Percentiles rank a stretch among this genome's conserved stretches.
Evolutionary conservation across 1,140 invertebrate species (phyloP).

Genomic region (Musca vetustissima): DNA sequence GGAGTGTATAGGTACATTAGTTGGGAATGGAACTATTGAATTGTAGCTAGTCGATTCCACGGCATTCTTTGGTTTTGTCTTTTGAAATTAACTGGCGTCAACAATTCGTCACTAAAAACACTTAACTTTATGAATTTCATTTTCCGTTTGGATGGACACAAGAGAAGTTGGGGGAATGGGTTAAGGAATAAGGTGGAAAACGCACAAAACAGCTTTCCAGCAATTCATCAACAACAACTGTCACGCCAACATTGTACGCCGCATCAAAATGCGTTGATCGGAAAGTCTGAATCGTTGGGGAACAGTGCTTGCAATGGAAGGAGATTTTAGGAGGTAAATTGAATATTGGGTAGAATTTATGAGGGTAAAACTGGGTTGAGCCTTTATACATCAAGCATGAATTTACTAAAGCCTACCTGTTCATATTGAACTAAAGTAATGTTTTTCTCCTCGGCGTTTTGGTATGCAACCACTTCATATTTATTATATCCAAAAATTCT

Average conservation of each 20-base stretch:
- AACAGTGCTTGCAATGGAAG: too few relatives aligned
- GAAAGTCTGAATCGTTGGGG: not conserved
- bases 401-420: too few relatives aligned
- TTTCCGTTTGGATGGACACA: not conserved
- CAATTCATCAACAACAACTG: conserved; percentile 15
- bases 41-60: not conserved
- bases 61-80: not conserved
- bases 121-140: conserved; percentile 10
- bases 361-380: too few relatives aligned
- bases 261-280: conserved; percentile 15
- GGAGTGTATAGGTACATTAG: not conserved
- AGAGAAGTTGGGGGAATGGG: not conserved
- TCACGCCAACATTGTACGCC: conserved; percentile 8
- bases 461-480: too few relatives aligned
- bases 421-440: too few relatives aligned
- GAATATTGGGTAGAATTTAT: too few relatives aligned
- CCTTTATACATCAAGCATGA: too few relatives aligned
- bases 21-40: conserved; percentile 4
- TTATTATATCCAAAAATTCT: too few relatives aligned
- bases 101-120: conserved; percentile 18
- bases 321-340: too few relatives aligned
- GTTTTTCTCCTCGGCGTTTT: too few relatives aligned
- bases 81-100: conserved; percentile 7
- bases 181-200: not conserved
- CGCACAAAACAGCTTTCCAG: not conserved